Conservation (phyloP, 2,113 vertebrate species). For the Camelus dromedarius region DNA sequence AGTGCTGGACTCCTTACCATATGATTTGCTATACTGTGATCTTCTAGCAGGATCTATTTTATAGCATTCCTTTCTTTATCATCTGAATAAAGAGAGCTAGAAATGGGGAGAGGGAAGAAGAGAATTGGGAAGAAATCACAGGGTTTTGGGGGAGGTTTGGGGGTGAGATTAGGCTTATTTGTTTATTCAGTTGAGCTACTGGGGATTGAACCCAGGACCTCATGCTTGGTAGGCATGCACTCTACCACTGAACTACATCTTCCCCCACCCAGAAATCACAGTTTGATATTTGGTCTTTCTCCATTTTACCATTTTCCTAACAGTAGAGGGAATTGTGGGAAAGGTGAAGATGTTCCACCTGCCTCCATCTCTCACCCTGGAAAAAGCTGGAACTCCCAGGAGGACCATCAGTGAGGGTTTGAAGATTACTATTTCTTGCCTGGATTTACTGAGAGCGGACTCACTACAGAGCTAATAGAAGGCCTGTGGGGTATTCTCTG, state of each 20-base stretch:
- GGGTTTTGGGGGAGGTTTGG: too few species aligned
- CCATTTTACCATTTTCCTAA: not conserved
- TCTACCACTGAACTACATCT: too few species aligned
- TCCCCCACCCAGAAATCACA: not conserved
- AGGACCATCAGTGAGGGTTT: not conserved
- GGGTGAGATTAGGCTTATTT: too few species aligned
- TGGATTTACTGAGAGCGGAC: not conserved
- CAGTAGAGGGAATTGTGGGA: not conserved
- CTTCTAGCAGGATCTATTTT: not conserved
- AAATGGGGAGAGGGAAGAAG: not conserved
- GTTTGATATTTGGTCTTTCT: not conserved
- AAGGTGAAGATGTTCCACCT: not conserved
- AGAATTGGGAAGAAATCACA: not conserved
- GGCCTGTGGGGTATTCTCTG: not conserved
- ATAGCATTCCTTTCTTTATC: not conserved
- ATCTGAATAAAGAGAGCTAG: not conserved
- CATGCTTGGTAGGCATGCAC: too few species aligned
- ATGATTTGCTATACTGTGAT: not conserved
- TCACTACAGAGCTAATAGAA: not conserved
- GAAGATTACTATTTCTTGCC: not conserved
- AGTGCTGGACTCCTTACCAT: not conserved
- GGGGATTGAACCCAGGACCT: too few species aligned
- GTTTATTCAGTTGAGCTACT: too few species aligned
- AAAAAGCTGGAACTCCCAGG: not conserved
- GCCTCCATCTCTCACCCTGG: not conserved